Percentiles rank a stretch among this genome's conserved stretches.
These are phyloP conservation scores for Drosophila sechellia DNA, from an alignment of 1,140 invertebrate species.

Conservation along the genomic window DNA sequence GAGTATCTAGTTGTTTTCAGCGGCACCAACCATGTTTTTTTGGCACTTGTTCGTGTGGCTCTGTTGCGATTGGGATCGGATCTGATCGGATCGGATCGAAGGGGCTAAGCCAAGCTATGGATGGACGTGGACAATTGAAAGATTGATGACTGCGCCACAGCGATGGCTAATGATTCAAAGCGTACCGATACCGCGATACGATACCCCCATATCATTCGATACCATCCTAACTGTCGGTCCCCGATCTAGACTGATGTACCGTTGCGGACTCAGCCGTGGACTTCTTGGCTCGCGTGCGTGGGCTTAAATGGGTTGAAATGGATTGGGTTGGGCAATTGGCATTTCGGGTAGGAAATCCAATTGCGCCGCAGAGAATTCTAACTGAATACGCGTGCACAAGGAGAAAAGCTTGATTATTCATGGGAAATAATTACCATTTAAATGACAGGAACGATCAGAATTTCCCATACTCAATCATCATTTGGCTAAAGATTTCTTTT, in stretches of 20 bases:
- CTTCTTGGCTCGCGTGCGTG: slow-evolving; percentile 26
- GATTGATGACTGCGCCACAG: slow-evolving; percentile 58
- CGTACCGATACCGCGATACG: slow-evolving; percentile 14
- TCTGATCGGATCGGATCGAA: slow-evolving; percentile 7
- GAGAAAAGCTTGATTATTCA: neutral
- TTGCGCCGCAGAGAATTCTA: slow-evolving; percentile 4
- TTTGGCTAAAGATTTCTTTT: neutral
- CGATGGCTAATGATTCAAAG: slow-evolving; percentile 63
- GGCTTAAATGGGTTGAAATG: neutral
- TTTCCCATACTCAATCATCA: slow-evolving; percentile 4
- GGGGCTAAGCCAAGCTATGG: slow-evolving; percentile 28
- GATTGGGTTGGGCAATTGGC: slow-evolving; percentile 19
- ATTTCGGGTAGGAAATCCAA: neutral
- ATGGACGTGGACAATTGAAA: slow-evolving; percentile 58
- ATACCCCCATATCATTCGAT: slow-evolving; percentile 1
- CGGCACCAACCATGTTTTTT: slow-evolving; percentile 5
- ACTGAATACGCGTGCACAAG: neutral
- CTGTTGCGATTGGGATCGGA: slow-evolving; percentile 18
- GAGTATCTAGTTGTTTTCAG: slow-evolving; percentile 26
- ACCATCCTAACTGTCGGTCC: slow-evolving; percentile 4
- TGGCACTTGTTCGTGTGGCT: slow-evolving; percentile 20
- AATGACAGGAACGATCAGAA: neutral
- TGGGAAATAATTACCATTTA: neutral
- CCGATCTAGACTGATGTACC: slow-evolving; percentile 16
- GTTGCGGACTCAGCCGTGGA: slow-evolving; percentile 17